phyloP scores from a whole-genome alignment of 2,888 invertebrate genomes.

The Phengaris alcon region DNA sequence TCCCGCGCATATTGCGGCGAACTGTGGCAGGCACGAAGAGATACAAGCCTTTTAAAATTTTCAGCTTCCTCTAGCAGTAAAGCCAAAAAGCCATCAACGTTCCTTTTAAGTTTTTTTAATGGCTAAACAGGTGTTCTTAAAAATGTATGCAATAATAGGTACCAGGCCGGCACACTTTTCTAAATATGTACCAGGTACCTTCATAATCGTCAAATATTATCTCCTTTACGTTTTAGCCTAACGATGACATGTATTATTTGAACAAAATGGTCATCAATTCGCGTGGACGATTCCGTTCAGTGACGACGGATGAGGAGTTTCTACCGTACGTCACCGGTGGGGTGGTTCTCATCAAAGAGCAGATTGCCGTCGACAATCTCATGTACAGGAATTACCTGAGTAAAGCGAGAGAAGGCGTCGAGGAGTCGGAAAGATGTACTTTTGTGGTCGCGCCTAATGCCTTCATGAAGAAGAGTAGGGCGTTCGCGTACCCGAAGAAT shows the following conservation, averaged over 20 bases:
- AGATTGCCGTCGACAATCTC: constrained; percentile 82
- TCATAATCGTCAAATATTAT: background rate
- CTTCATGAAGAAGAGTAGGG: constrained; percentile 82
- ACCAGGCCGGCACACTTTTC: too few relatives aligned
- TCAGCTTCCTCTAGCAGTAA: too few relatives aligned
- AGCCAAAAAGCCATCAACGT: too few relatives aligned
- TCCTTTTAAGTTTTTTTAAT: too few relatives aligned
- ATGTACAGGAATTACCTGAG: constrained; percentile 85
- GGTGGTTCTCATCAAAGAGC: constrained; percentile 81
- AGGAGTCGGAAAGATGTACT: constrained; percentile 84
- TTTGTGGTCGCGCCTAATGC: constrained; percentile 86
- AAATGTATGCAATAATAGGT: too few relatives aligned
- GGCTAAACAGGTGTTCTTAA: too few relatives aligned
- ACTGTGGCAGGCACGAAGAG: too few relatives aligned
- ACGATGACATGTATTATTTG: constrained; percentile 63
- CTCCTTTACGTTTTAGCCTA: constrained; percentile 48
- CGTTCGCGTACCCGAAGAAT: constrained; percentile 84
- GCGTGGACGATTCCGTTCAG: constrained; percentile 59
- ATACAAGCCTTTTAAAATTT: too few relatives aligned
- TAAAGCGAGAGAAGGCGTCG: constrained; percentile 76
- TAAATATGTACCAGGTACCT: too few relatives aligned
- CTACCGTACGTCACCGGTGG: constrained; percentile 57
- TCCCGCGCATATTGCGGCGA: too few relatives aligned
- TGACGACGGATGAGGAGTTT: constrained; percentile 50
- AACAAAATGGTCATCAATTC: constrained; percentile 64